Evolutionary conservation across 2,888 invertebrate genomes (phyloP), one percentile per base, ranked within the genome.

Genomic region (Furcula furcula): DNA sequence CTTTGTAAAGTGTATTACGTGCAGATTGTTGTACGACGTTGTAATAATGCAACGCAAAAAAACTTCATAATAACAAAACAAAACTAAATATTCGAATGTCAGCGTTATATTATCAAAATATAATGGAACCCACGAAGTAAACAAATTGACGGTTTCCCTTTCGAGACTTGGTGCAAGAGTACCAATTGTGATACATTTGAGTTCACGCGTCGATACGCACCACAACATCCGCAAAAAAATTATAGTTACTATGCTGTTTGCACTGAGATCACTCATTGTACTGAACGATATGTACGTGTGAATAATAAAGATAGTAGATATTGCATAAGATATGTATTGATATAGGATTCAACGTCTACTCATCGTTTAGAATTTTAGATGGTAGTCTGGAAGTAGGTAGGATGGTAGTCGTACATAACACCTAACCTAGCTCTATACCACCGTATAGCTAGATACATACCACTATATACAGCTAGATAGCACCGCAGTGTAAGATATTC

Each of bases 141-240:
- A 26, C 26, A 14, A 26, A 26, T 9, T 7, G 7, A 4, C 12
- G 31, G 36, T 49, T 55, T 56, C 56, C 45, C 54, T 55, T 56
- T 55, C 34, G 45, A 46, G 46, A 41, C 40, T n/a, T 43, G 31
- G 35, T 42, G 33, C 40, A 39, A 38, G 32, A 51, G 37, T 47
- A 34, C 15, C 42, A 36, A 47, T 46, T 47, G 51, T 46, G 50
- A 53, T 39, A 28, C 43, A 41, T 50, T 50, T 16, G 27, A 40
- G 29, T 50, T 56, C 47, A 53, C 41, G 50, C 50, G 16, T 38
- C 31, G 37, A 7, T 40, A 40, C 34, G 25, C 33, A 31, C 50
- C 27, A 31, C 35, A 29, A 38, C 30, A 25, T 29, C 35, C 30
- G 18, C 27, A 36, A 33, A 36, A 30, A 26, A 27, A 31, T 27